Evolutionary conservation across 92 coral and sea anemone species (phyloP).

Genomic region (Parazoanthus atlanticus): DNA sequence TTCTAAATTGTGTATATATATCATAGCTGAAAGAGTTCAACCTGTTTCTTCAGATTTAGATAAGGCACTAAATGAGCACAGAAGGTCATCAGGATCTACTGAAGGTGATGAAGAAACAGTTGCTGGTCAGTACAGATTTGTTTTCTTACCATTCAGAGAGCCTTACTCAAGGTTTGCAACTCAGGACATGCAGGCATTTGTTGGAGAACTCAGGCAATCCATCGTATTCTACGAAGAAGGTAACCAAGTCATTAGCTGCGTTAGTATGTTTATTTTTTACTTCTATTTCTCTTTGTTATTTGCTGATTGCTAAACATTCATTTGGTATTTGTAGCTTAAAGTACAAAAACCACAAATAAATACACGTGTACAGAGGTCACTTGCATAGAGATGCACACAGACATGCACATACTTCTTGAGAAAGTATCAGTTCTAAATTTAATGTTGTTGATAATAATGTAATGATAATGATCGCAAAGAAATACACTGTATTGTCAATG

Average conservation of each 20-base stretch:
- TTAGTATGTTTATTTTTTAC: no score
- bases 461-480: no score
- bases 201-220: slow-evolving; percentile 32
- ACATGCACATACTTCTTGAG: no score
- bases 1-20: no score
- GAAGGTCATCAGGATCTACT: background rate
- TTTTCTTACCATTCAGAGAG: background rate
- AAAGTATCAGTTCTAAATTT: no score
- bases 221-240: slow-evolving; percentile 4
- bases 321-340: no score
- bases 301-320: background rate
- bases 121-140: slow-evolving; percentile 2
- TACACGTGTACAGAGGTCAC: no score
- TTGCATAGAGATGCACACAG: no score
- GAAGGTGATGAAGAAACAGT: background rate
- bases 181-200: background rate
- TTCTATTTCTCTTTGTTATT: no score
- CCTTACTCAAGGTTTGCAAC: slow-evolving; percentile 20
- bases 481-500: no score
- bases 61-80: background rate
- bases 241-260: background rate
- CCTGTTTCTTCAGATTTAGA: slow-evolving; percentile 28
- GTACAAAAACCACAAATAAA: no score
- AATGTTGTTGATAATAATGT: no score
- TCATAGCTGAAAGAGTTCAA: background rate